These are phyloP conservation scores for Fringilla coelebs DNA, from an alignment of 2,797 vertebrate species.

Conservation along the genomic window DNA sequence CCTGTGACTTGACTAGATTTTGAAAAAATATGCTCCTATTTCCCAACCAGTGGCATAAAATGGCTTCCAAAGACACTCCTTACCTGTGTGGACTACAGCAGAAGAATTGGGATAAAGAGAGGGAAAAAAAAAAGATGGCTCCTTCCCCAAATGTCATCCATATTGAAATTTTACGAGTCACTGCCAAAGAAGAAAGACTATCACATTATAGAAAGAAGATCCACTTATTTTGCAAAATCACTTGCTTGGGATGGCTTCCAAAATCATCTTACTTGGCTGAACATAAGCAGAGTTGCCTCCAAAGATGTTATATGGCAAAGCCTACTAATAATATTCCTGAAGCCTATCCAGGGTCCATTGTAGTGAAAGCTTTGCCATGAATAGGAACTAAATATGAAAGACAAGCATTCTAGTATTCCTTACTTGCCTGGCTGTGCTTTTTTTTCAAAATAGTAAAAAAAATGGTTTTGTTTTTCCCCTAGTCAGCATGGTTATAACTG, in stretches of 20 bases:
- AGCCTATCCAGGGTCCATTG: neutral
- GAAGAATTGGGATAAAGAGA: neutral
- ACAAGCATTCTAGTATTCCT: neutral
- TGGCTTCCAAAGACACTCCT: neutral
- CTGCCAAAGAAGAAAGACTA: neutral
- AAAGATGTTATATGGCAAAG: neutral
- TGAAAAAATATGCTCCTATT: neutral
- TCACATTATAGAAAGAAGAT: neutral
- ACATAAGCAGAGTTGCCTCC: neutral
- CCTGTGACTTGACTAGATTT: neutral
- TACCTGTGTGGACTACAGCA: neutral
- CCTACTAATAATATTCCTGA: neutral
- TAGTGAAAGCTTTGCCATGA: neutral
- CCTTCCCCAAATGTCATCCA: neutral
- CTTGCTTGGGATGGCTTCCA: constrained; percentile 2
- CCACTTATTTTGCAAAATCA: constrained; percentile 27
- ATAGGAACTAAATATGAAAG: neutral
- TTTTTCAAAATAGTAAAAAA: neutral
- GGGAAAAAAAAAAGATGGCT: accelerated
- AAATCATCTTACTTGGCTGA: neutral
- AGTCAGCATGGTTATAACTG: neutral
- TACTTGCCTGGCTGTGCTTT: neutral
- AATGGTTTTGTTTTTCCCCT: neutral
- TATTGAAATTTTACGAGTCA: neutral
- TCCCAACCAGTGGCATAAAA: neutral